Percentiles rank a stretch among this genome's conserved stretches.
Conservation (phyloP, 2,113 vertebrate species). For the Rissa tridactyla region DNA sequence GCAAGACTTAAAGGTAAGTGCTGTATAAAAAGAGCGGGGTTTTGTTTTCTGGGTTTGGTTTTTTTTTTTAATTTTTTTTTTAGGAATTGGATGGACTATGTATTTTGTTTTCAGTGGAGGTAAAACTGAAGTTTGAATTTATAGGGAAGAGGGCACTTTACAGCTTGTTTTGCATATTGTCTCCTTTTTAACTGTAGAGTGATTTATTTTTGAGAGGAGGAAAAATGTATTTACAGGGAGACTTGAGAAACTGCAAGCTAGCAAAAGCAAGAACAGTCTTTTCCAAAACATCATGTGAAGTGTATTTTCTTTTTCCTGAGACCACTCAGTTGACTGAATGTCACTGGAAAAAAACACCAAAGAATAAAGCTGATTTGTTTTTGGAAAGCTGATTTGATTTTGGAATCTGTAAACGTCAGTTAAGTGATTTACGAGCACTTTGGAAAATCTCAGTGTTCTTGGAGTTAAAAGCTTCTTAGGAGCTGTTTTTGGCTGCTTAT, state of each 20-base stretch:
- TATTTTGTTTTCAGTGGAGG: neutral
- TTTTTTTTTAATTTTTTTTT: neutral
- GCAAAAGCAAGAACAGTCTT: neutral
- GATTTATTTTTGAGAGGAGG: neutral
- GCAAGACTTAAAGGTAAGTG: neutral
- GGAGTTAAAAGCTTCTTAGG: neutral
- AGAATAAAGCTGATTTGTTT: neutral
- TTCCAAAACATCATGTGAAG: neutral
- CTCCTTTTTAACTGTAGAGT: neutral
- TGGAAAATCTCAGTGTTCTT: neutral
- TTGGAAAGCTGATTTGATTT: neutral
- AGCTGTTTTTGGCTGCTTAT: neutral
- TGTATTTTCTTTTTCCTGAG: neutral
- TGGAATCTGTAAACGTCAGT: neutral
- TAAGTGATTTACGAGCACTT: neutral
- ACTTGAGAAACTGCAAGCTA: neutral
- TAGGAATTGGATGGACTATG: neutral
- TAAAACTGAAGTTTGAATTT: neutral
- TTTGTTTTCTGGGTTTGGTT: too few relatives aligned
- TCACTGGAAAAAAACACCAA: neutral
- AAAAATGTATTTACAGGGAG: neutral
- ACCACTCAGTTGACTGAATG: neutral
- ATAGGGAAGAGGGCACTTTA: neutral
- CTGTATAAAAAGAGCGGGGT: neutral
- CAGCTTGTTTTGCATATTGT: neutral